Evolutionary conservation across 1,140 invertebrate genomes (phyloP).

Genomic region (Calycopis cecrops): DNA sequence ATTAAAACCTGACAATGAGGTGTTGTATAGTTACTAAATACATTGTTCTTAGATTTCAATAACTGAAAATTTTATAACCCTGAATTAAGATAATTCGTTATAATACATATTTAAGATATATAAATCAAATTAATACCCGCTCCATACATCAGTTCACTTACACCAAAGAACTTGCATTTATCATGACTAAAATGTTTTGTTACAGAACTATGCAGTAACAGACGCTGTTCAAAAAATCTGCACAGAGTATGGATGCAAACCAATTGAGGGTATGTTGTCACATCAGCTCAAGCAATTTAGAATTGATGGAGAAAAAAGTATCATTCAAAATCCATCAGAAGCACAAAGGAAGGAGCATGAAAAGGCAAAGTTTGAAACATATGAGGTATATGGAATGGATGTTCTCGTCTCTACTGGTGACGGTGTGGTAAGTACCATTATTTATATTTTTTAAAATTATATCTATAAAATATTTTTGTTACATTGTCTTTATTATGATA

Average conservation of each 20-base stretch:
- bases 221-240: conserved; percentile 95
- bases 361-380: conserved; percentile 95
- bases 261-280: conserved; percentile 98
- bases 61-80: no score
- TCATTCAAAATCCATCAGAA: conserved; percentile 95
- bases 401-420: conserved; percentile 91
- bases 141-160: no score
- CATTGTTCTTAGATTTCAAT: background rate
- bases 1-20: conserved; percentile 93
- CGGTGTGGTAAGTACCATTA: conserved; percentile 53
- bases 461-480: no score
- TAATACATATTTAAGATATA: no score
- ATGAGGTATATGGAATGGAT: conserved; percentile 99
- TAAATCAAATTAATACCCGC: no score
- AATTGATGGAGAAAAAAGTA: conserved; percentile 99
- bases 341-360: conserved; percentile 98
- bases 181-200: conserved; percentile 21
- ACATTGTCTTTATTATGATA: no score
- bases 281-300: conserved; percentile 97
- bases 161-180: background rate
- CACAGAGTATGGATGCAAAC: conserved; percentile 95
- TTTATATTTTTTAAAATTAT: no score
- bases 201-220: conserved; percentile 93
- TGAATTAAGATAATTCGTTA: no score
- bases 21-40: conserved; percentile 45